A percentile compares a stretch with the other conserved stretches of the same genome.
phyloP scores from a whole-genome alignment of 2,888 invertebrate species.

The Branchellion lobata region DNA sequence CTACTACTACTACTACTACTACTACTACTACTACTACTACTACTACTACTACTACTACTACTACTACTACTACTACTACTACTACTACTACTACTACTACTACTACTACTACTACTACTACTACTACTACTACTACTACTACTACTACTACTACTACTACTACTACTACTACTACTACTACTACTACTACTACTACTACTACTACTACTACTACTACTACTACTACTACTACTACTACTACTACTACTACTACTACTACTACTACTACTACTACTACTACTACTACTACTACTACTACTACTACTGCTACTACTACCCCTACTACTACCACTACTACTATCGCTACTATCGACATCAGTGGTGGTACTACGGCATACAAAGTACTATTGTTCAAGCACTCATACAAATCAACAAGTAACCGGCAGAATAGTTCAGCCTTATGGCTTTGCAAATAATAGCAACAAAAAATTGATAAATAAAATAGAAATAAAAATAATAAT shows the following conservation, averaged over 20 bases:
- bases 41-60: slow-evolving; percentile 15
- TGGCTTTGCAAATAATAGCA: too few species aligned
- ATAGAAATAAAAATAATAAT: too few species aligned
- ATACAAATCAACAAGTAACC: too few species aligned
- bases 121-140: slow-evolving; percentile 40
- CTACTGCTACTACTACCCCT: slow-evolving; percentile 9
- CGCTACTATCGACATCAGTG: too few species aligned
- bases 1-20: slow-evolving; percentile 17
- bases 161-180: background rate
- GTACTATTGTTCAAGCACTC: too few species aligned
- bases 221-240: slow-evolving; percentile 14
- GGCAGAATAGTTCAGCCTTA: too few species aligned
- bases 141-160: slow-evolving; percentile 11
- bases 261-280: slow-evolving; percentile 33
- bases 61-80: slow-evolving; percentile 29
- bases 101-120: slow-evolving; percentile 40
- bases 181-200: background rate
- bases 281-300: slow-evolving; percentile 21
- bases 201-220: slow-evolving; percentile 17
- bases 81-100: slow-evolving; percentile 40
- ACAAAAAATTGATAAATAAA: too few species aligned
- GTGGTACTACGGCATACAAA: background rate
- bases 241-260: slow-evolving; percentile 14
- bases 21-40: slow-evolving; percentile 33
- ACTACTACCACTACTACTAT: slow-evolving; percentile 25